Base-by-base conservation (phyloP, 2,888 invertebrate species). In the Charanyca ferruginea region DNA sequence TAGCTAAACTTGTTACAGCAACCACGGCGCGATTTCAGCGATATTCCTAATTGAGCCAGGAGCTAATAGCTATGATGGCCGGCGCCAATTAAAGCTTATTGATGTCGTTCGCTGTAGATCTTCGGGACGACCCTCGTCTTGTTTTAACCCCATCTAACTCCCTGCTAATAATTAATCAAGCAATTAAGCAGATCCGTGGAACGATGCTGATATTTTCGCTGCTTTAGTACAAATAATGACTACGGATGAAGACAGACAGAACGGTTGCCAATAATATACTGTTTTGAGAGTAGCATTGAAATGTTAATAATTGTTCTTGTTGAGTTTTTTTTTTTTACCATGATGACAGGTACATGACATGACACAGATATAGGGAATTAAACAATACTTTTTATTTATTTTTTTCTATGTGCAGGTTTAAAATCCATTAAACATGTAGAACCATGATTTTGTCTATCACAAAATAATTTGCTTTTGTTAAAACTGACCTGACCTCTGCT, bases 101-200 rank as follows among this genome's bases (percentile, higher is more conserved):
- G 95, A 94, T 93, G 94, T 93, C 93, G 89, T 84, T 84, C 87
- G 83, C 87, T 87, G 89, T 89, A 87, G 89, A 91, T 93, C 93
- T 91, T 88, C 85, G 86, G 78, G 81, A 77, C 90, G 90, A 94
- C 94, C 94, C 94, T 93, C 91, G 90, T 94, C 94, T 92, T 89
- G 86, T 89, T 92, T 90, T 89, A 93, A 94, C 94, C 94, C 93
- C 90, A 90, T 92, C 91, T 87, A 89, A 87, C 83, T 87, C 88
- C 89, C 87, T 83, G 87, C 90, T 94, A 94, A 95, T 94, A 94
- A 94, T 95, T 94, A 93, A 94, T 94, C 93, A 94, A 92, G 90
- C 93, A 93, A 94, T 95, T 94, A 93, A 89, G 84, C 87, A 90
- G 87, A 90, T 90, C 86, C 84, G 77, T 83, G 80, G 66, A 83